These are phyloP conservation scores for Drosophila obscura DNA, from an alignment of 1,140 invertebrate species.

Conservation along the genomic window DNA sequence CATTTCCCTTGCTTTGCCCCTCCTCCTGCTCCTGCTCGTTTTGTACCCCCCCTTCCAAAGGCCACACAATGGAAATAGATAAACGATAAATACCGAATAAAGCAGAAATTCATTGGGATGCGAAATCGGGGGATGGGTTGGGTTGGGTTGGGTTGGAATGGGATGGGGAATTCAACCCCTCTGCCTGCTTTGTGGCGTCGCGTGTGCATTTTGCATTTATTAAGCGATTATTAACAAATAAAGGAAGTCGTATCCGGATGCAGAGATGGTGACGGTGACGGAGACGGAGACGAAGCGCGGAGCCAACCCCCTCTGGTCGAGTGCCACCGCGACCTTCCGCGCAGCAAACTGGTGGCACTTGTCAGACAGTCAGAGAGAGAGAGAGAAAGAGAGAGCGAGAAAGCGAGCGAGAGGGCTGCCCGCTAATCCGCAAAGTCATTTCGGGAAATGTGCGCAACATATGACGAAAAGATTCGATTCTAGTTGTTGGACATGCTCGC, in stretches of 20 bases:
- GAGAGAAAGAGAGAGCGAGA: too few relatives aligned
- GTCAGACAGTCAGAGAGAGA: constrained; percentile 11
- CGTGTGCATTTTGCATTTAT: constrained; percentile 82
- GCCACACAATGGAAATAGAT: constrained; percentile 67
- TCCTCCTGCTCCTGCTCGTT: background rate
- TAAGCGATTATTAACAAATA: constrained; percentile 83
- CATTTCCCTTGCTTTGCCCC: too few relatives aligned
- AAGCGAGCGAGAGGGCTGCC: background rate
- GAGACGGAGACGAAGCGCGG: constrained; percentile 11
- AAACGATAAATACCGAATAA: constrained; percentile 77
- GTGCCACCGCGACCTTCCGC: constrained; percentile 1
- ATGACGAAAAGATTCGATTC: constrained; percentile 57
- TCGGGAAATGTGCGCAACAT: constrained; percentile 75
- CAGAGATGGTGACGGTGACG: background rate
- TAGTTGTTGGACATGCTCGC: constrained; percentile 49
- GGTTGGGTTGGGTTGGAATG: too few relatives aligned
- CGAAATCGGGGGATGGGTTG: background rate
- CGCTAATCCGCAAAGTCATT: constrained; percentile 83
- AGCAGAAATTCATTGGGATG: constrained; percentile 34
- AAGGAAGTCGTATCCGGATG: constrained; percentile 27
- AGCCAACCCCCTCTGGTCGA: constrained; percentile 31
- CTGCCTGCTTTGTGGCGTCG: constrained; percentile 21
- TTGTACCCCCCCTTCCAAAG: constrained; percentile 3
- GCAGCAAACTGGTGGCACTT: constrained; percentile 34
- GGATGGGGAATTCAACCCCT: background rate